phyloP scores from a whole-genome alignment of 2,888 invertebrate genomes.

The Tetramorium bicarinatum region DNA sequence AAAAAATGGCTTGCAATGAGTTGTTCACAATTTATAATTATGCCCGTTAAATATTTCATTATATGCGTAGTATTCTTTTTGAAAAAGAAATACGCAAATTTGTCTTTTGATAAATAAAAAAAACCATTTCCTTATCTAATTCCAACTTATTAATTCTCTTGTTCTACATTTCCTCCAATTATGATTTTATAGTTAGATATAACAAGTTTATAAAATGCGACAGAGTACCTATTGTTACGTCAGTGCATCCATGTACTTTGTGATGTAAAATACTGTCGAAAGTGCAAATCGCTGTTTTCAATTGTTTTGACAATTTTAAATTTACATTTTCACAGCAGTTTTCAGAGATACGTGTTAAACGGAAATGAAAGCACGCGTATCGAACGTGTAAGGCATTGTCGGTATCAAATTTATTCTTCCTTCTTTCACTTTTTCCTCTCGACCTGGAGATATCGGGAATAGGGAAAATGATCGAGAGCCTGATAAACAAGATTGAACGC shows the following conservation, averaged over 20 bases:
- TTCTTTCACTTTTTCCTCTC: not conserved
- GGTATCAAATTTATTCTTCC: not conserved
- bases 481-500: not conserved
- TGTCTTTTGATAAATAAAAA: not conserved
- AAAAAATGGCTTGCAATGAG: too few species aligned
- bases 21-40: not conserved
- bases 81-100: not conserved
- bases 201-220: not conserved
- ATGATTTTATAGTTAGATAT: not conserved
- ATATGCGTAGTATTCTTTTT: not conserved
- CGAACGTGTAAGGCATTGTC: not conserved
- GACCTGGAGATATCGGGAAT: not conserved
- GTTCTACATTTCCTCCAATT: not conserved
- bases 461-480: not conserved
- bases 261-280: not conserved
- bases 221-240: not conserved
- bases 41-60: not conserved
- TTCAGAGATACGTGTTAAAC: not conserved
- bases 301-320: constrained; percentile 11
- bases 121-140: too few species aligned
- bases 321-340: not conserved
- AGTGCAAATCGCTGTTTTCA: not conserved
- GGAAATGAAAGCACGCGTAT: not conserved
- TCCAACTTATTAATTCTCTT: not conserved
- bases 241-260: not conserved